Evolutionary conservation across 2,113 vertebrate species (phyloP).

Genomic region (Glaucidium brasilianum): DNA sequence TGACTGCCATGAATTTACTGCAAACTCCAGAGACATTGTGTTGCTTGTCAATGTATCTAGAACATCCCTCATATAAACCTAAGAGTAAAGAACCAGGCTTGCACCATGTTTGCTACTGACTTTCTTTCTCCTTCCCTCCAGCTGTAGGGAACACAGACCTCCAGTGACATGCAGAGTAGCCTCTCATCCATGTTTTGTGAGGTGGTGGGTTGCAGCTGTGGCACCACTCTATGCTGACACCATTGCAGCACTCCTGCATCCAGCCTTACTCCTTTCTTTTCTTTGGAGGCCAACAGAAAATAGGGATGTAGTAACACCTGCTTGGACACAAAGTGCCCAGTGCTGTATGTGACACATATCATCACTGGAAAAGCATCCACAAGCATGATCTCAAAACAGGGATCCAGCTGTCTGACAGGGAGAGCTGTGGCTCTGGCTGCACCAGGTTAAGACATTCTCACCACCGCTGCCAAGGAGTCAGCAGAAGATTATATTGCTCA

Average conservation of each 20-base stretch:
- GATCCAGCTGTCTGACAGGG: not conserved
- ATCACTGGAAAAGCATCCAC: not conserved
- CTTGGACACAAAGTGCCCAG: not conserved
- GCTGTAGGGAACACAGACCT: not conserved
- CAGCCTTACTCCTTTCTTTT: not conserved
- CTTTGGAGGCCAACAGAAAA: accelerated
- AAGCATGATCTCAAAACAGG: not conserved
- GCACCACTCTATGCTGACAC: not conserved
- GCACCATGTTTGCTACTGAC: not conserved
- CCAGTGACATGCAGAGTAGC: not conserved
- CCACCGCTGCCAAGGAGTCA: accelerated
- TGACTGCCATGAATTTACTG: not conserved
- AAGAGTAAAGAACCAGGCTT: not conserved
- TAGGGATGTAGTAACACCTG: not conserved
- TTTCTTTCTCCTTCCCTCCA: not conserved
- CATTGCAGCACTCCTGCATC: not conserved
- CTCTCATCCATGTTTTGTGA: not conserved
- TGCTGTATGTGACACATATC: accelerated
- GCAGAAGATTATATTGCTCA: accelerated
- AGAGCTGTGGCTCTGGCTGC: not conserved
- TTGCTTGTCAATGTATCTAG: not conserved
- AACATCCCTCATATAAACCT: not conserved
- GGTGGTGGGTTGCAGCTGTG: not conserved
- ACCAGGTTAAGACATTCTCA: not conserved
- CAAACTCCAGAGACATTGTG: not conserved